Percentiles rank a stretch among this genome's conserved stretches.
Conservation (phyloP, 2,888 invertebrate genomes). For the Drosophila colorata region DNA sequence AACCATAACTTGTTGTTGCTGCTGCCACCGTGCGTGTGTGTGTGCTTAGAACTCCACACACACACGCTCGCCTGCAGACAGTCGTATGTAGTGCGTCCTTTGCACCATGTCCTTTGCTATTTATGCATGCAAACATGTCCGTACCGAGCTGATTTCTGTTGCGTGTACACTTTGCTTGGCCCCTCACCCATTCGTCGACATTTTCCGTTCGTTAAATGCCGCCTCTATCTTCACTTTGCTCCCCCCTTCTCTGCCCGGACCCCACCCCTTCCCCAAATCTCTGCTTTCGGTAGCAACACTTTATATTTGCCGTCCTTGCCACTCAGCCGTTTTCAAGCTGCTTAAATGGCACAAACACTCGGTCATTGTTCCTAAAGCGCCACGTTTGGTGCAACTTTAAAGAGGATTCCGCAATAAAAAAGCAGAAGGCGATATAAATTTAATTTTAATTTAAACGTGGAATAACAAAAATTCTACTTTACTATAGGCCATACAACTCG, state of each 20-base stretch:
- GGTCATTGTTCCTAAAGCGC: conserved; percentile 14
- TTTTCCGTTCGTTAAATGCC: conserved; percentile 62
- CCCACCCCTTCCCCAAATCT: neutral
- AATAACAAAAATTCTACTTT: too few relatives aligned
- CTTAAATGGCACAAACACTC: conserved; percentile 12
- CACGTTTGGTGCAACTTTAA: conserved; percentile 21
- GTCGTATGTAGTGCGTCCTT: conserved; percentile 31
- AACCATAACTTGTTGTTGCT: conserved; percentile 77
- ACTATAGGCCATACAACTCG: too few relatives aligned
- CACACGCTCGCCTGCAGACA: conserved; percentile 1
- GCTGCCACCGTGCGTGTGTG: conserved; percentile 16
- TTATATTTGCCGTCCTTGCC: conserved; percentile 24
- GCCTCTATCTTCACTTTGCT: conserved; percentile 5
- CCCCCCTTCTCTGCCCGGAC: too few relatives aligned
- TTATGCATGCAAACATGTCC: conserved; percentile 80
- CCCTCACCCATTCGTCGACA: conserved; percentile 50
- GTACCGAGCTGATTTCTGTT: conserved; percentile 71
- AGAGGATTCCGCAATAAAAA: neutral
- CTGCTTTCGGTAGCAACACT: conserved; percentile 15
- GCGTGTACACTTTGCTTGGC: conserved; percentile 63
- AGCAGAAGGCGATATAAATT: too few relatives aligned
- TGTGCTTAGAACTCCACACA: conserved; percentile 36
- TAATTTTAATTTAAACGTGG: too few relatives aligned
- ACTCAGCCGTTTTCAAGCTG: conserved; percentile 31
- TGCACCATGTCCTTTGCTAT: conserved; percentile 71